Base-by-base conservation (phyloP, 1,140 invertebrate genomes). In the Drosophila insularis region DNA sequence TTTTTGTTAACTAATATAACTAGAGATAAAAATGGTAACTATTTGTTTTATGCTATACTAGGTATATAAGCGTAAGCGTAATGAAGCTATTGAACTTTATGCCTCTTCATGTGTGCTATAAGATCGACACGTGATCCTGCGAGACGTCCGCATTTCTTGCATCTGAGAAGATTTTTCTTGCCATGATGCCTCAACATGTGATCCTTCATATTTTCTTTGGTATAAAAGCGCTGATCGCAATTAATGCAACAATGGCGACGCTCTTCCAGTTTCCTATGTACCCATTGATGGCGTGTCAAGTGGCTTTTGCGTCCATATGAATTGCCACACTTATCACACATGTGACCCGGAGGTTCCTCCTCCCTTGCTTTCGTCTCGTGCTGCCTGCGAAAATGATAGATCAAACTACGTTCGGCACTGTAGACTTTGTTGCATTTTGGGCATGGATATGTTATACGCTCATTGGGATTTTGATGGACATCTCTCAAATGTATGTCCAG, bases 321-420 rank as follows among this genome's bases (percentile, higher is more conserved):
- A 6, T 89, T 89, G 1, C 84, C 84, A 19, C 84, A 89, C 59
- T 71, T 55, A 2, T 89, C 84, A 31, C 84, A 89, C 5, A 84
- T 60, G 27, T 84, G 66, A 4, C 10, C 37, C 0, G 23, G 21
- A 3, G 35, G 17, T 6, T 17, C 11, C 31, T n/a, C 3, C n/a
- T 3, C 56, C 35, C 3, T 21, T n/a, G 0, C 11, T 6, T n/a
- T 31, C 13, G 17, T 1, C 8, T 46, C 32, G 23, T 89, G 85
- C n/a, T 80, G 35, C 2, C 65, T 53, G 10, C 50, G 66, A 0
- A 75, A 8, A n/a, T 89, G 84, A 58, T 89, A 89, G 14, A 74
- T 89, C 27, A 89, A 74, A 66, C 84, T 89, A 7, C 84, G 68
- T 4, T 58, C n/a, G 2, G 84, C 77, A 0, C 46, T 84, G 14